These are phyloP conservation scores for Globodera ellingtonae DNA, from an alignment of 1,140 invertebrate genomes.

Conservation along the genomic window DNA sequence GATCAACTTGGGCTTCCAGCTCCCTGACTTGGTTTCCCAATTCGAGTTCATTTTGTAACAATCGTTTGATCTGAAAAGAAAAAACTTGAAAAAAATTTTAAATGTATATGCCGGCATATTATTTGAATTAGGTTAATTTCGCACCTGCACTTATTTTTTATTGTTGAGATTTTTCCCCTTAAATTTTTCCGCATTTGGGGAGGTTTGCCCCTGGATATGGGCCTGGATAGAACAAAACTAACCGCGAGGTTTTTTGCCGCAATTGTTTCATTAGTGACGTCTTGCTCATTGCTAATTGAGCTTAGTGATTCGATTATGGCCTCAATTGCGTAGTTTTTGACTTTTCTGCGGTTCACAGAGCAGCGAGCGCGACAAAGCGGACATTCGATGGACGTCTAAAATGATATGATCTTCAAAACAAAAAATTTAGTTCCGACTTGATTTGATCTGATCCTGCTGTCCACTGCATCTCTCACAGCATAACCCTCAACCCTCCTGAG, in stretches of 20 bases:
- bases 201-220: too few species aligned
- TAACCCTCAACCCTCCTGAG: constrained; percentile 2
- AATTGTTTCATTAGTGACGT: constrained; percentile 22
- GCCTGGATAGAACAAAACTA: neutral
- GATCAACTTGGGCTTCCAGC: neutral
- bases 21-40: neutral
- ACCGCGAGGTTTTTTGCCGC: constrained; percentile 40
- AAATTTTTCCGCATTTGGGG: too few species aligned
- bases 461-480: neutral
- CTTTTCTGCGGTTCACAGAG: neutral
- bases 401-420: neutral
- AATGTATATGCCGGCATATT: too few species aligned
- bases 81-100: neutral
- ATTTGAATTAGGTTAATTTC: too few species aligned
- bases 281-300: constrained; percentile 15
- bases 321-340: constrained; percentile 35
- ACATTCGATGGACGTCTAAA: constrained; percentile 31
- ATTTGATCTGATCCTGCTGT: neutral
- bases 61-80: constrained; percentile 3
- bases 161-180: too few species aligned
- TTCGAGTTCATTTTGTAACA: neutral
- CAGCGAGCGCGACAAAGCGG: constrained; percentile 26
- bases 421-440: neutral
- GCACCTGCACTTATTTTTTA: too few species aligned
- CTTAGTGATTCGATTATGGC: constrained; percentile 35